A percentile compares a stretch with the other conserved stretches of the same genome.
These are phyloP conservation scores for Cerastoderma edule DNA, from an alignment of 2,888 invertebrate genomes.

Conservation along the genomic window DNA sequence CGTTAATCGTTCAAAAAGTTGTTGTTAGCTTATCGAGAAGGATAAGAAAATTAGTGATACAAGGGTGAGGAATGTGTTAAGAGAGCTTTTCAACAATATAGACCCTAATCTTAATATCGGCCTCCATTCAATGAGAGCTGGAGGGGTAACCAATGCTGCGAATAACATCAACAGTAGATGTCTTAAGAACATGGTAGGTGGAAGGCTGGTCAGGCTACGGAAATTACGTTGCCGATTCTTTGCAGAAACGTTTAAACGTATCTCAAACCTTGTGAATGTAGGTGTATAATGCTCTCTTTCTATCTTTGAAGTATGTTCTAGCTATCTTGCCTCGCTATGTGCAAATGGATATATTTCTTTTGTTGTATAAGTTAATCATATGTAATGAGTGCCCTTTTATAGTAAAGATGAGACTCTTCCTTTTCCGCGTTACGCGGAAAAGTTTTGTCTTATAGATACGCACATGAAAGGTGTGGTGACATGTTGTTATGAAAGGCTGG, in stretches of 20 bases:
- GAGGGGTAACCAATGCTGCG: constrained; percentile 29
- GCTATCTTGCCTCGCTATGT: not conserved
- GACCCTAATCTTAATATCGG: constrained; percentile 28
- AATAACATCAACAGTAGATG: constrained; percentile 31
- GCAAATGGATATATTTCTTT: not conserved
- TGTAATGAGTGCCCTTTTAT: not conserved
- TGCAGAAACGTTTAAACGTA: constrained; percentile 11
- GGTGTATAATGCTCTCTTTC: not conserved
- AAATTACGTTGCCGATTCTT: constrained; percentile 13
- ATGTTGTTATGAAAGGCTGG: too few relatives aligned
- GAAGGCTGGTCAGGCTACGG: constrained; percentile 18
- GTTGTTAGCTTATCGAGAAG: constrained; percentile 41
- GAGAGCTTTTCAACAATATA: not conserved
- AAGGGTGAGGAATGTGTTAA: constrained; percentile 17
- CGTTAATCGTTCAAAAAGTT: constrained; percentile 34
- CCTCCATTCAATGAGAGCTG: constrained; percentile 37
- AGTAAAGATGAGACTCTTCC: not conserved
- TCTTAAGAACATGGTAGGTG: constrained; percentile 38
- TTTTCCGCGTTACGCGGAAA: too few relatives aligned
- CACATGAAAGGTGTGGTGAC: too few relatives aligned
- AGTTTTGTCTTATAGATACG: too few relatives aligned
- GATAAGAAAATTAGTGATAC: constrained; percentile 48
- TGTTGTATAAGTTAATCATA: not conserved
- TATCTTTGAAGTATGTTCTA: not conserved
- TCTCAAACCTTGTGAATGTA: constrained; percentile 1